Base-by-base conservation (phyloP, 2,797 vertebrate species). In the Sebastes steindachneri region DNA sequence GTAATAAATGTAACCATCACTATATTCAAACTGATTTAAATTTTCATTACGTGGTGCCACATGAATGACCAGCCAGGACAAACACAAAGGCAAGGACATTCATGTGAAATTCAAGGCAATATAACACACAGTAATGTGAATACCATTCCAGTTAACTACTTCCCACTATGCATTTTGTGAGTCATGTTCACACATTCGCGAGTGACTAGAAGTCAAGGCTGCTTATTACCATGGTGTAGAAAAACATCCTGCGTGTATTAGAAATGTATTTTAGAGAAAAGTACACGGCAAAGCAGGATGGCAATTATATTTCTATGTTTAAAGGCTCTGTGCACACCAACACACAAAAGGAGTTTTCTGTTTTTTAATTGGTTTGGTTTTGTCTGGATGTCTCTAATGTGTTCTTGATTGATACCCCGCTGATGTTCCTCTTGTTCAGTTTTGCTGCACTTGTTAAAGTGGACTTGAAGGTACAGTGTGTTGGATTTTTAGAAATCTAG, bases 181-280 rank as follows among this genome's bases (percentile, higher is more conserved):
- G 55, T 79, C 68, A 74, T 59, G 73, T 66, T 84, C 58, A 74
- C 76, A 82, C 76, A 82, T 71, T 75, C n/a, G 68, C 14, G 57
- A 51, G 73, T 63, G 73, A 68, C 28, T 59, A 53, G 15, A 67
- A 51, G 65, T 85, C 37, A 55, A 63, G 19, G 58, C 17, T 15
- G 60, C n/a, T 25, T 63, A 19, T 59, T 33, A 37, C 7, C 55
- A 21, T 54, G 11, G 25, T 66, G 62, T 55, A 26, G 57, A 71
- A 66, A 10, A 55, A 55, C 62, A 72, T 37, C 31, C 70, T 69
- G 2, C 1, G 17, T 14, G 12, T 31, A 26, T 37, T 35, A 15
- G 4, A 75, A 33, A 3, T 58, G 45, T 4, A 68, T 35, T 35
- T 64, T 4, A 53, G 17, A 58, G 10, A 21, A 59, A 37, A 57